These are phyloP conservation scores for Macrotrachela quadricornifera DNA, from an alignment of 1,140 invertebrate species.

Conservation along the genomic window DNA sequence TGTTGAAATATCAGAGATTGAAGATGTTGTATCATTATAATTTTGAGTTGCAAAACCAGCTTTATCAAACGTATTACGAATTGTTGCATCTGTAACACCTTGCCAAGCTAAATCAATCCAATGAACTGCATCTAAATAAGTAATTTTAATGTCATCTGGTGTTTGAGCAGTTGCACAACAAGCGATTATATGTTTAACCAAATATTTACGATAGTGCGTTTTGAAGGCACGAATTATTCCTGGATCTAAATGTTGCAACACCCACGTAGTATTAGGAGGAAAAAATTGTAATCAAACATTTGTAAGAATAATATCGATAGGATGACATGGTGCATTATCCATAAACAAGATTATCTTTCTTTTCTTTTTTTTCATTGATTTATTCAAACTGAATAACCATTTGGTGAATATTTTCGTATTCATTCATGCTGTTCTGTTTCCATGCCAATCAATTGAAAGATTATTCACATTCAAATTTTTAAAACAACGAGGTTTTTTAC, in stretches of 20 bases:
- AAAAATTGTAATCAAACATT: conserved; percentile 17
- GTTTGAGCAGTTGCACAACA: no score
- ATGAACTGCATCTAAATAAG: no score
- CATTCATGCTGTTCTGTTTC: conserved; percentile 12
- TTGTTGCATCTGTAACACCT: no score
- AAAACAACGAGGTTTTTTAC: no score
- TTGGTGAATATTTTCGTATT: conserved; percentile 5
- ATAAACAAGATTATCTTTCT: conserved; percentile 12
- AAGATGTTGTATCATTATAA: no score
- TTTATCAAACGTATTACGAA: no score
- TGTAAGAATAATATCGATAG: neutral
- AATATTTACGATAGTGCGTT: conserved; percentile 4
- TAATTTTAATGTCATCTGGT: no score
- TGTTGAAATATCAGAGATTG: no score
- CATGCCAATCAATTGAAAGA: conserved; percentile 7
- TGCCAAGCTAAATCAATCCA: no score
- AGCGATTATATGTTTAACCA: neutral
- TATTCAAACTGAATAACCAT: conserved; percentile 7
- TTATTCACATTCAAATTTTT: no score
- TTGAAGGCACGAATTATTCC: conserved; percentile 26
- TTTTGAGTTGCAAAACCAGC: no score
- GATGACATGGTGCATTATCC: conserved; percentile 11
- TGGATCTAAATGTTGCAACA: conserved; percentile 32
- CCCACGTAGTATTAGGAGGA: conserved; percentile 28
- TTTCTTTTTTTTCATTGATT: conserved; percentile 8